phyloP scores from a whole-genome alignment of 2,113 vertebrate genomes.

The Nannobrachium achirus region DNA sequence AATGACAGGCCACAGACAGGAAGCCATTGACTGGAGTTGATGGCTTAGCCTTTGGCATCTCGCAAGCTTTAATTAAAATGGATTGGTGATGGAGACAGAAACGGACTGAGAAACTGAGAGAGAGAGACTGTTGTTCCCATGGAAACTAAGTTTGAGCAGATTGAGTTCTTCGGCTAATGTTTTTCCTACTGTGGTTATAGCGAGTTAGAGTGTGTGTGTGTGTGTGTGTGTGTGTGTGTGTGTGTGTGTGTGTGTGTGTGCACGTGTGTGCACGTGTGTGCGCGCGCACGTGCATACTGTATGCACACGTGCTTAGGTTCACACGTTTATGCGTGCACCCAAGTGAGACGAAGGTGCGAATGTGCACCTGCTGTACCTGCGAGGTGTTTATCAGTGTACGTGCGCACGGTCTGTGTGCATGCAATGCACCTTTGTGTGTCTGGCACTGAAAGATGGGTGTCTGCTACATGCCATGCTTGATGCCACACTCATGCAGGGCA shows the following conservation, averaged over 20 bases:
- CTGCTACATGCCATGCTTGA: no score
- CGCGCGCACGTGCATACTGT: no score
- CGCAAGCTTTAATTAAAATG: constrained; percentile 75
- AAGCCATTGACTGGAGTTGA: constrained; percentile 34
- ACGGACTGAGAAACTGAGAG: background rate
- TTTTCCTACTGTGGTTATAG: no score
- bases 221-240: background rate
- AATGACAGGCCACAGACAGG: constrained; percentile 50
- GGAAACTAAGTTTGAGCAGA: background rate
- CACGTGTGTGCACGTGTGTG: background rate
- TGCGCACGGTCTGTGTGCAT: no score
- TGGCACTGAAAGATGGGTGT: no score
- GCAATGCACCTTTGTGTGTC: no score
- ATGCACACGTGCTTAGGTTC: no score
- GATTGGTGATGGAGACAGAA: constrained; percentile 44
- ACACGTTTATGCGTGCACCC: no score
- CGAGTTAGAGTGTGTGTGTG: background rate
- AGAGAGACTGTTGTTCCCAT: background rate
- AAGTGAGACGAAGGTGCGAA: no score
- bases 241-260: background rate
- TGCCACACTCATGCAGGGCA: background rate
- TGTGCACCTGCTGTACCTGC: no score
- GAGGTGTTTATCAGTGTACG: no score
- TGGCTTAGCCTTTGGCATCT: constrained; percentile 70
- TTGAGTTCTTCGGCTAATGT: background rate